phyloP scores from a whole-genome alignment of 2,888 invertebrate species.

The Hesperia comma region DNA sequence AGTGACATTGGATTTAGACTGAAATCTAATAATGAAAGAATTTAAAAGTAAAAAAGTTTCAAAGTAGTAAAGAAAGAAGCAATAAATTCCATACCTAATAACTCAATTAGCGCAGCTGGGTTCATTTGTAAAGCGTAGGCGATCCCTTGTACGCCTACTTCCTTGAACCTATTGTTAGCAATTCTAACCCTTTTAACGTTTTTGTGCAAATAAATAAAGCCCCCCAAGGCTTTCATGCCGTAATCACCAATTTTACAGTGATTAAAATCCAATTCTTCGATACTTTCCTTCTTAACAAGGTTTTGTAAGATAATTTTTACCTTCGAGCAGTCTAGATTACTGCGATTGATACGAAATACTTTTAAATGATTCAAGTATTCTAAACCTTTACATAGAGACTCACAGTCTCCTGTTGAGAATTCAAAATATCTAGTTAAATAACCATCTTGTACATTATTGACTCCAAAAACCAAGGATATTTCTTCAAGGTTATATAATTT shows the following conservation, averaged over 20 bases:
- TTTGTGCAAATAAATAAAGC: constrained; percentile 76
- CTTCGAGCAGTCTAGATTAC: constrained; percentile 84
- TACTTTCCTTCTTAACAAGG: constrained; percentile 73
- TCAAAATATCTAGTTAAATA: constrained; percentile 85
- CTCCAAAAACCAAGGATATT: constrained; percentile 68
- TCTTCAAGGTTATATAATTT: constrained; percentile 82
- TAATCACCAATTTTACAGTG: constrained; percentile 86
- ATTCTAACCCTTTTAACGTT: constrained; percentile 78
- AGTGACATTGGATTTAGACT: constrained; percentile 85
- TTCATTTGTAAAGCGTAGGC: constrained; percentile 81
- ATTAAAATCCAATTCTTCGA: constrained; percentile 86
- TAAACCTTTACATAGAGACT: constrained; percentile 81
- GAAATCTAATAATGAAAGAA: constrained; percentile 63
- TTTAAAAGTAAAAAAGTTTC: constrained; percentile 1
- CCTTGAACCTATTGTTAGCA: constrained; percentile 82
- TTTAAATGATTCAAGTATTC: constrained; percentile 73
- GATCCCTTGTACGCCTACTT: constrained; percentile 80
- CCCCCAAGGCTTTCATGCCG: constrained; percentile 86
- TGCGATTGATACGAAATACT: constrained; percentile 84
- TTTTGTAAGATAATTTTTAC: constrained; percentile 84
- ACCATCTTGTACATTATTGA: constrained; percentile 76
- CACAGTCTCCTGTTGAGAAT: constrained; percentile 84
- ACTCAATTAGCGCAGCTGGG: constrained; percentile 74
- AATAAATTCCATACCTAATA: constrained; percentile 58
- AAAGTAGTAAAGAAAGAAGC: background rate